These are phyloP conservation scores for Phalangium opilio DNA, from an alignment of 2,888 invertebrate genomes.

Conservation along the genomic window DNA sequence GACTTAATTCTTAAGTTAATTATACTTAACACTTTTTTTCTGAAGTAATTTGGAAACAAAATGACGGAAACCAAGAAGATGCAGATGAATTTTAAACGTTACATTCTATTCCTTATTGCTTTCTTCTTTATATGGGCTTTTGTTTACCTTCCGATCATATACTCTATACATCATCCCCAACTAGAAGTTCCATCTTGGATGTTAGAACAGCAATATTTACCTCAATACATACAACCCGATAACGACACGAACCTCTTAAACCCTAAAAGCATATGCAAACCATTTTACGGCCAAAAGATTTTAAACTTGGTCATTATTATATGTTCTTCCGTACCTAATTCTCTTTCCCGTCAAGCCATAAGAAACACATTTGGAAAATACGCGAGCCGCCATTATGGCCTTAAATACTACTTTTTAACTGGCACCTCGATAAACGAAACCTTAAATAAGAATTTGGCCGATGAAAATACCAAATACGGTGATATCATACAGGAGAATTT, in stretches of 20 bases:
- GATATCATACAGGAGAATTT: slow-evolving; percentile 73
- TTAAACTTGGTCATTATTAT: slow-evolving; percentile 11
- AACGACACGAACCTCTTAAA: slow-evolving; percentile 8
- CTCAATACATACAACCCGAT: slow-evolving; percentile 8
- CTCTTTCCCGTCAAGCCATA: slow-evolving; percentile 12
- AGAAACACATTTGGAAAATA: slow-evolving; percentile 12
- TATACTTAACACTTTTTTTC: no score
- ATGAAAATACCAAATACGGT: slow-evolving; percentile 49
- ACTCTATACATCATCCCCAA: slow-evolving; percentile 4
- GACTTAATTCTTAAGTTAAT: no score
- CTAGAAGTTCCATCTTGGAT: slow-evolving; percentile 13
- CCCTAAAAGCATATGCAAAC: slow-evolving; percentile 5
- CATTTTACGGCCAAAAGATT: background rate
- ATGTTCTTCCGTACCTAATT: slow-evolving; percentile 16
- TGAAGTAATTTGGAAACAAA: no score
- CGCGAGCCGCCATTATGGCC: slow-evolving; percentile 24
- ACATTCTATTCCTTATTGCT: no score
- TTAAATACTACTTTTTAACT: slow-evolving; percentile 41
- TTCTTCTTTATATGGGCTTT: no score
- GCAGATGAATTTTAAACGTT: no score
- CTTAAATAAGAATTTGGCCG: slow-evolving; percentile 44
- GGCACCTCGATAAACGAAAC: slow-evolving; percentile 45
- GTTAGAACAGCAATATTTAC: slow-evolving; percentile 9
- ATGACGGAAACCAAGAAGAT: no score
- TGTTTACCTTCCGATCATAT: no score